Percentiles rank a stretch among this genome's conserved stretches.
Conservation (phyloP, 1,140 invertebrate genomes). For the Heliconius hewitsoni region DNA sequence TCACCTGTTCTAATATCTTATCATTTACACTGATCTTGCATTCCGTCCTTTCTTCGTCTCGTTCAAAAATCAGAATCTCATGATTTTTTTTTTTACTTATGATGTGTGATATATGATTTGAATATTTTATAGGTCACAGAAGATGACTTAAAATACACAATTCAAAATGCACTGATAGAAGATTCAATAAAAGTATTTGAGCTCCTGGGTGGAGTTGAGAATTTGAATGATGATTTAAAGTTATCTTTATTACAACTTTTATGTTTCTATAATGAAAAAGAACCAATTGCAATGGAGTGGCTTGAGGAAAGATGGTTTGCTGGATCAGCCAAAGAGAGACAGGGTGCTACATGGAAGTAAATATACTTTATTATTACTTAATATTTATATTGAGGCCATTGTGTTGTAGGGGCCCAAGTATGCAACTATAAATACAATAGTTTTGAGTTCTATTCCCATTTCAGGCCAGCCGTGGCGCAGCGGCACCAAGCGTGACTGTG, state of each 20-base stretch:
- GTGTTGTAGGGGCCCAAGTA: too few relatives aligned
- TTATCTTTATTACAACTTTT: conserved; percentile 90
- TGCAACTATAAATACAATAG: too few relatives aligned
- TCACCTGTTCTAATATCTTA: too few relatives aligned
- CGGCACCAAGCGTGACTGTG: too few relatives aligned
- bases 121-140: conserved; percentile 81
- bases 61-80: too few relatives aligned
- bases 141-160: conserved; percentile 83
- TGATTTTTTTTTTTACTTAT: not conserved
- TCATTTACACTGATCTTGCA: too few relatives aligned
- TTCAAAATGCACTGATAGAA: conserved; percentile 84
- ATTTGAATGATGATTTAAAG: conserved; percentile 83
- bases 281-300: conserved; percentile 84
- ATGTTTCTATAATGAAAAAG: conserved; percentile 90
- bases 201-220: conserved; percentile 84
- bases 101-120: not conserved
- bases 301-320: conserved; percentile 90
- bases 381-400: not conserved
- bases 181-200: conserved; percentile 89
- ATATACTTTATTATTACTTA: not conserved
- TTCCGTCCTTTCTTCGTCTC: too few relatives aligned
- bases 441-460: too few relatives aligned
- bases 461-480: too few relatives aligned
- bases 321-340: conserved; percentile 77
- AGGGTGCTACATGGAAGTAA: conserved; percentile 88